phyloP scores from a whole-genome alignment of 2,797 vertebrate genomes.

The Lithobates pipiens region DNA sequence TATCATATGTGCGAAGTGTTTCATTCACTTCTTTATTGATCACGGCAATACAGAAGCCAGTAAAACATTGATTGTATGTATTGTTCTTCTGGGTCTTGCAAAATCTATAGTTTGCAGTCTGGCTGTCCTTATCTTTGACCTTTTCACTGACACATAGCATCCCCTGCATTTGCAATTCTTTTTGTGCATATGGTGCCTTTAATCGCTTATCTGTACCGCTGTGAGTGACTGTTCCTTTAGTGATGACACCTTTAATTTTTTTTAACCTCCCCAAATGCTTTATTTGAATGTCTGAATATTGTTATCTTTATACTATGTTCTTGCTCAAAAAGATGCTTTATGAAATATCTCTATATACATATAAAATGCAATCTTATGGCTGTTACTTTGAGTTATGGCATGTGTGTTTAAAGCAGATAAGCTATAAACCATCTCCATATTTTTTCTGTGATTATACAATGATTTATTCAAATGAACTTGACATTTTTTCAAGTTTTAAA shows the following conservation, averaged over 20 bases:
- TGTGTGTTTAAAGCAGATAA: too few relatives aligned
- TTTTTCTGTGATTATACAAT: not conserved
- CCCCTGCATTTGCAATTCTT: not conserved
- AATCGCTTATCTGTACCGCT: not conserved
- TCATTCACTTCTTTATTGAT: not conserved
- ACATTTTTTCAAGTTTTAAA: not conserved
- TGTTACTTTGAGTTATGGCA: too few relatives aligned
- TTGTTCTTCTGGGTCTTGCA: not conserved
- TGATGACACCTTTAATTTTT: not conserved
- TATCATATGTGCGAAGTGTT: not conserved
- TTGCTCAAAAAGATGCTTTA: too few relatives aligned
- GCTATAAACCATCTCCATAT: too few relatives aligned
- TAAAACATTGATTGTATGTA: not conserved
- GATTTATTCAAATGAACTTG: not conserved
- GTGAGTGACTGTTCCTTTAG: not conserved
- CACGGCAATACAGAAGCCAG: not conserved
- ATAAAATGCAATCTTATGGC: too few relatives aligned
- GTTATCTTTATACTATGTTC: not conserved
- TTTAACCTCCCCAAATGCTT: not conserved
- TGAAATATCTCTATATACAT: too few relatives aligned
- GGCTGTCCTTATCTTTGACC: too few relatives aligned
- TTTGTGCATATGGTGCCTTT: not conserved
- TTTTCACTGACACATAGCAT: too few relatives aligned
- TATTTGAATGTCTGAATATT: not conserved
- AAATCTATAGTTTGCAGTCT: too few relatives aligned